Evolutionary conservation across 2,888 invertebrate species (phyloP).

Genomic region (Drosophila prostipennis): DNA sequence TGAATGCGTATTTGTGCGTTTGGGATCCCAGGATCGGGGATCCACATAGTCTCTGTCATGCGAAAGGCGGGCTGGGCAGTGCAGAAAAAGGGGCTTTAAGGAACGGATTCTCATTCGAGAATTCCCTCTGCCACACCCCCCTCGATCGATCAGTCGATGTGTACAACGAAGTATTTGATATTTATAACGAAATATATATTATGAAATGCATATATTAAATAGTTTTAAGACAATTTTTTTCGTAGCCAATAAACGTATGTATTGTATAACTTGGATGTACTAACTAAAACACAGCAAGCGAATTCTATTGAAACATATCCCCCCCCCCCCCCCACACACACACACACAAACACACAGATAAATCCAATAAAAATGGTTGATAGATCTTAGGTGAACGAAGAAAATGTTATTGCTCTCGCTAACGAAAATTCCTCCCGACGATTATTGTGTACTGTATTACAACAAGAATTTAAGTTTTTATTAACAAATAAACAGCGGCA

Average conservation of each 20-base stretch:
- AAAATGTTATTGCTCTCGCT: slow-evolving; percentile 71
- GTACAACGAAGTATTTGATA: slow-evolving; percentile 72
- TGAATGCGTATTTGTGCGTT: slow-evolving; percentile 14
- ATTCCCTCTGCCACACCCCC: slow-evolving; percentile 2
- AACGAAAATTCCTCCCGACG: slow-evolving; percentile 60
- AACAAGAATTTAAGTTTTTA: slow-evolving; percentile 46
- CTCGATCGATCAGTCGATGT: slow-evolving; percentile 35
- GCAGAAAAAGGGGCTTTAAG: slow-evolving; percentile 10
- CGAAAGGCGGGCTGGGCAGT: slow-evolving; percentile 16
- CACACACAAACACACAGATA: neutral
- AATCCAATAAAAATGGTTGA: neutral
- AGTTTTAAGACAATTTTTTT: slow-evolving; percentile 69
- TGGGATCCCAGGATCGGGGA: slow-evolving; percentile 6
- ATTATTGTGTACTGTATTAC: slow-evolving; percentile 65
- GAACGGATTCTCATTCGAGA: neutral
- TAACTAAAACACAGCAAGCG: slow-evolving; percentile 14
- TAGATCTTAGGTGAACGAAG: slow-evolving; percentile 38
- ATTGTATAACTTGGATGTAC: slow-evolving; percentile 47
- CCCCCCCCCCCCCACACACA: neutral
- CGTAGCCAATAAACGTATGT: slow-evolving; percentile 61
- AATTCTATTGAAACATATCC: slow-evolving; percentile 36
- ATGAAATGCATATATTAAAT: slow-evolving; percentile 57
- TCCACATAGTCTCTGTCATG: slow-evolving; percentile 8
- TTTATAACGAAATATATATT: slow-evolving; percentile 44
- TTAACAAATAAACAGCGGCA: slow-evolving; percentile 44